A percentile compares a stretch with the other conserved stretches of the same genome.
Evolutionary conservation across 2,797 vertebrate genomes (phyloP).

Genomic region (Sebastes minor): DNA sequence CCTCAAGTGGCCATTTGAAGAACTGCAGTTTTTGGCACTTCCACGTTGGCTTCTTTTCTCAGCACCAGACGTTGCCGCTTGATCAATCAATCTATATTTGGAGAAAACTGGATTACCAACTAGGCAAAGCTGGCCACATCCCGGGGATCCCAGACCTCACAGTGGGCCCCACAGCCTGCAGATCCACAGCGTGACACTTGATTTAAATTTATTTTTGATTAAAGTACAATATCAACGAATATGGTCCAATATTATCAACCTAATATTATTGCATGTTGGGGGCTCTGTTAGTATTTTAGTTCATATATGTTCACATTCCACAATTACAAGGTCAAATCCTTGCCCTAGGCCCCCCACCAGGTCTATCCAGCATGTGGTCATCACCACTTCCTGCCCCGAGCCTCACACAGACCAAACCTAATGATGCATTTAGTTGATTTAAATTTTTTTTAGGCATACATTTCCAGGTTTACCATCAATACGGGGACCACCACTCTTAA

Average conservation of each 20-base stretch:
- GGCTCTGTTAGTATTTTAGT: background rate
- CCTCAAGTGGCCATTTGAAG: no score
- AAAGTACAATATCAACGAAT: background rate
- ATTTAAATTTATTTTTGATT: background rate
- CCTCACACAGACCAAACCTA: background rate
- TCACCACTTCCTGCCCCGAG: background rate
- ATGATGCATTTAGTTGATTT: background rate
- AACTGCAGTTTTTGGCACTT: no score
- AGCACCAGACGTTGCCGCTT: no score
- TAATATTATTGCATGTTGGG: accelerated
- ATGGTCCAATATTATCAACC: no score
- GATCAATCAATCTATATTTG: accelerated
- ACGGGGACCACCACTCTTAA: background rate
- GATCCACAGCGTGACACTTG: no score
- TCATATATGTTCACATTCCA: background rate
- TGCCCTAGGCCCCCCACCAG: background rate
- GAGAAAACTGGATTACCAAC: no score
- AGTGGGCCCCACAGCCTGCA: no score
- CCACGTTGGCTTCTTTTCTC: no score
- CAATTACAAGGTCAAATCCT: background rate
- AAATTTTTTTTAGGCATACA: background rate
- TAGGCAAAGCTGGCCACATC: no score
- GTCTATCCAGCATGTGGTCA: background rate
- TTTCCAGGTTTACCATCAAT: background rate
- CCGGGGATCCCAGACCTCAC: no score